A percentile compares a stretch with the other conserved stretches of the same genome.
phyloP scores from a whole-genome alignment of 2,113 vertebrate species.

The Ancistrus triradiatus region DNA sequence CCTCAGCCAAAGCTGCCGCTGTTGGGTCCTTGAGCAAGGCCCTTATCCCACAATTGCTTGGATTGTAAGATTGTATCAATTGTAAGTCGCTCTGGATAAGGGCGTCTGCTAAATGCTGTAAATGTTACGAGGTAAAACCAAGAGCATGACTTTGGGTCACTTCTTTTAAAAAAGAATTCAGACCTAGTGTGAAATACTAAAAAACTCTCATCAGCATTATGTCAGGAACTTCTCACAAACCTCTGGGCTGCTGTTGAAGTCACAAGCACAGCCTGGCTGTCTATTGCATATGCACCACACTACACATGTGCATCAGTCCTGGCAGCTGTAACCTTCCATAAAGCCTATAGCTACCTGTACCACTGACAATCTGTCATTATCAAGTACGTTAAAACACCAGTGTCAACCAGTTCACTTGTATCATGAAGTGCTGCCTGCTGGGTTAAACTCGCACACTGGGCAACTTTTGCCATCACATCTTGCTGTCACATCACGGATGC shows the following conservation, averaged over 20 bases:
- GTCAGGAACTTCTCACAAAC: too few species aligned
- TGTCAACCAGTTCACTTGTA: conserved; percentile 28
- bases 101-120: too few species aligned
- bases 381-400: conserved; percentile 37
- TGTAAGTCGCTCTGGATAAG: too few species aligned
- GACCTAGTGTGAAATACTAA: too few species aligned
- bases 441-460: conserved; percentile 10
- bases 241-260: neutral
- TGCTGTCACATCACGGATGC: conserved; percentile 39
- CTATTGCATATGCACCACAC: neutral
- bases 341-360: conserved; percentile 22
- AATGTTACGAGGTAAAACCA: too few species aligned
- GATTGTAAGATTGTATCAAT: too few species aligned
- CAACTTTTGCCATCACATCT: conserved; percentile 8
- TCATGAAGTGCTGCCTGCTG: conserved; percentile 22
- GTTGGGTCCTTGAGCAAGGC: too few species aligned
- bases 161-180: too few species aligned
- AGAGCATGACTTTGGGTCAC: too few species aligned
- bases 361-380: conserved; percentile 39
- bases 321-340: conserved; percentile 24
- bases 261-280: neutral
- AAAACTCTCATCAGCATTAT: too few species aligned
- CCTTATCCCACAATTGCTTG: too few species aligned
- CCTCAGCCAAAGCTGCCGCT: too few species aligned
- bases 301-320: conserved; percentile 22